These are phyloP conservation scores for Melanaphis sacchari DNA, from an alignment of 1,140 invertebrate species.

Conservation along the genomic window DNA sequence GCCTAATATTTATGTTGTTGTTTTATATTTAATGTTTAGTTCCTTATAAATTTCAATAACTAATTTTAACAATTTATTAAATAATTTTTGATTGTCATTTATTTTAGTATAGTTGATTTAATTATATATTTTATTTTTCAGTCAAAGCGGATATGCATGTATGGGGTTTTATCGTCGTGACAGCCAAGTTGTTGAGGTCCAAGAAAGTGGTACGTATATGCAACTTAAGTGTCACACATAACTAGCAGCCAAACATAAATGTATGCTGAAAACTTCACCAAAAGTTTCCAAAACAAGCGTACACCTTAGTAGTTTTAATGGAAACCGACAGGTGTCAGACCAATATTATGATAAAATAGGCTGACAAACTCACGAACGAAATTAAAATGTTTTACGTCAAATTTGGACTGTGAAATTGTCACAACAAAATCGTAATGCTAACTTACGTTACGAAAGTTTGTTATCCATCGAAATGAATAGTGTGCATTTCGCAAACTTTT, in stretches of 20 bases:
- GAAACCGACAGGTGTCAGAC: conserved; percentile 48
- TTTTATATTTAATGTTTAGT: neutral
- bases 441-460: conserved; percentile 41
- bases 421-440: conserved; percentile 43
- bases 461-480: neutral
- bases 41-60: neutral
- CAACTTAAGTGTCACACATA: conserved; percentile 24
- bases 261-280: conserved; percentile 24
- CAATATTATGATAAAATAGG: conserved; percentile 44
- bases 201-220: conserved; percentile 65
- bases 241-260: conserved; percentile 18
- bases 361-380: conserved; percentile 23
- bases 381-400: conserved; percentile 57
- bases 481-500: conserved; percentile 42
- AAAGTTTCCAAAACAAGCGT: conserved; percentile 17
- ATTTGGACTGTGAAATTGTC: conserved; percentile 48
- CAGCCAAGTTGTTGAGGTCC: conserved; percentile 69
- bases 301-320: conserved; percentile 44
- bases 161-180: conserved; percentile 70
- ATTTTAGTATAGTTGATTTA: neutral
- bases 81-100: neutral
- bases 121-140: conserved; percentile 63
- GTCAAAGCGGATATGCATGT: conserved; percentile 71
- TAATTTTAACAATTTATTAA: neutral
- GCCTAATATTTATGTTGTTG: neutral